Conservation (phyloP, 2,113 vertebrate genomes). For the Pituophis catenifer region DNA sequence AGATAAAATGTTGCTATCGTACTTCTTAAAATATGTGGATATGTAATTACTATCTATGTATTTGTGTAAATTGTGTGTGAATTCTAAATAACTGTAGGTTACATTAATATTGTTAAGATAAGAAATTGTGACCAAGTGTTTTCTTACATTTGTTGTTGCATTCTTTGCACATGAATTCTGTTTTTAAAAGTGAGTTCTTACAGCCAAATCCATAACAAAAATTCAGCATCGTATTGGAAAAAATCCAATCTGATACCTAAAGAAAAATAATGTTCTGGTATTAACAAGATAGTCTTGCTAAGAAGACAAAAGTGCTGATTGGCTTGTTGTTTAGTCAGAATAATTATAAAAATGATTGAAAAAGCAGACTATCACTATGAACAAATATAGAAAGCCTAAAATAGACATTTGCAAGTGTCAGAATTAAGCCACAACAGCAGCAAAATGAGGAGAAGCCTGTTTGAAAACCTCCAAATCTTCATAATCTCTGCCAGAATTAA, state of each 20-base stretch:
- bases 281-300: slow-evolving; percentile 16
- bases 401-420: slow-evolving; percentile 2
- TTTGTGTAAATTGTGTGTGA: slow-evolving; percentile 45
- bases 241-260: slow-evolving; percentile 14
- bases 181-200: slow-evolving; percentile 77
- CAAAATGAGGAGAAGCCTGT: neutral
- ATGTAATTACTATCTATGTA: slow-evolving; percentile 58
- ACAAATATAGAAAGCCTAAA: neutral
- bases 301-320: neutral
- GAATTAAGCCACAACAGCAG: neutral
- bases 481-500: neutral
- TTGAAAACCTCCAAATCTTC: neutral
- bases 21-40: slow-evolving; percentile 66
- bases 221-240: slow-evolving; percentile 25
- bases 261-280: slow-evolving; percentile 36
- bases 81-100: slow-evolving; percentile 65
- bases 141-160: slow-evolving; percentile 68
- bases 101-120: slow-evolving; percentile 64
- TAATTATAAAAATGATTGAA: neutral
- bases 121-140: slow-evolving; percentile 72
- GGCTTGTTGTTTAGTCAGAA: neutral
- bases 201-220: slow-evolving; percentile 50
- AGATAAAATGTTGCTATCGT: slow-evolving; percentile 69
- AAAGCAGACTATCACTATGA: neutral
- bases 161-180: slow-evolving; percentile 74